Base-by-base conservation (phyloP, 2,797 vertebrate species). In the Merluccius polli region DNA sequence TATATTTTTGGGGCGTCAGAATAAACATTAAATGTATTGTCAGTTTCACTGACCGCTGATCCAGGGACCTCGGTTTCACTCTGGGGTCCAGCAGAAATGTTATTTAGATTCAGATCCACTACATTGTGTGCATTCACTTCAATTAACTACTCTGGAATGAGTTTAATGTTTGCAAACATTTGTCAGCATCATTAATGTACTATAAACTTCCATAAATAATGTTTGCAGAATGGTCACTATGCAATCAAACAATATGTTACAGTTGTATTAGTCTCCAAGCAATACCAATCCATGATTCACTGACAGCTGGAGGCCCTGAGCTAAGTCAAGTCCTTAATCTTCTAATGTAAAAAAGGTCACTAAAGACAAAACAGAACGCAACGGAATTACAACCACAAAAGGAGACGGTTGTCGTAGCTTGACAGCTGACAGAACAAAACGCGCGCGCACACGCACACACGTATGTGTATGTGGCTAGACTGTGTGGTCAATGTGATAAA, bases 401-500 rank as follows among this genome's bases (percentile, higher is more conserved):
- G 63, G 63, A 67, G 67, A 69, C 67, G 31, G 30, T 32, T 69
- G 67, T 32, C 30, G 3, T 69, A 24, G 27, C 27, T 12, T 7
- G 67, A 31, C 67, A 69, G 67, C 67, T 69, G 67, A 69, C 67
- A 68, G 77, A 72, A 75, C 44, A 4, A 33, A 77, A 63, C n/a
- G 12, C 52, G 27, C 48, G n/a, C 48, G 8, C 48, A 52, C 48
- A 9, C 18, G n/a, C 48, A 8, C 48, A 52, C 48, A 52, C 48
- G n/a, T n/a, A n/a, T n/a, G n/a, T n/a, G n/a, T n/a, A n/a, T n/a
- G n/a, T n/a, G n/a, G n/a, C n/a, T n/a, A n/a, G n/a, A n/a, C n/a
- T n/a, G n/a, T n/a, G n/a, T n/a, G n/a, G n/a, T n/a, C n/a, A n/a
- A n/a, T n/a, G n/a, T n/a, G n/a, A n/a, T n/a, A n/a, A n/a, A n/a